phyloP scores from a whole-genome alignment of 1,140 invertebrate genomes.

The Prorops nasuta region DNA sequence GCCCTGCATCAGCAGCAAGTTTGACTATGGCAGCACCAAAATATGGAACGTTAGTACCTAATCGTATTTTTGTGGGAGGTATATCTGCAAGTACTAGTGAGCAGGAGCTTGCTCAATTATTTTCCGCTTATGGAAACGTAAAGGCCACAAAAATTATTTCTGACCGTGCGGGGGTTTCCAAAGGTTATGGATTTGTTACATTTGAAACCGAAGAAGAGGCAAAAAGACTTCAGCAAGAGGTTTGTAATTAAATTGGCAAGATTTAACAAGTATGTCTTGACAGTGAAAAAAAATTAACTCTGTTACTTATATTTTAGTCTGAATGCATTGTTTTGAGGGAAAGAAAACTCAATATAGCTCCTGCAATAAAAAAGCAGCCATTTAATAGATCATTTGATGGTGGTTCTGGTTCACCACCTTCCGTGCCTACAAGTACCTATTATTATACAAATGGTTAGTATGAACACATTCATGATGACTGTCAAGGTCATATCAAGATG shows the following conservation, averaged over 20 bases:
- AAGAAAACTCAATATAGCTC: conserved; percentile 85
- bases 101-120: conserved; percentile 77
- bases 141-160: conserved; percentile 93
- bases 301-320: conserved; percentile 55
- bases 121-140: conserved; percentile 85
- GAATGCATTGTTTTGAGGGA: conserved; percentile 77
- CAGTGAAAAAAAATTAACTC: conserved; percentile 11
- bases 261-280: neutral
- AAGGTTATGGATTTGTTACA: conserved; percentile 94
- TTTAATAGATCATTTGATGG: conserved; percentile 54
- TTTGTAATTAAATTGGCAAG: conserved; percentile 41
- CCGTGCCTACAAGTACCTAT: conserved; percentile 59
- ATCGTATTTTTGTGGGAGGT: conserved; percentile 93
- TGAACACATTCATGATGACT: conserved; percentile 1
- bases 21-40: conserved; percentile 64
- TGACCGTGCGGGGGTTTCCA: conserved; percentile 89
- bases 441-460: conserved; percentile 60
- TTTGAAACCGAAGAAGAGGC: conserved; percentile 92
- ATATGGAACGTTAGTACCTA: conserved; percentile 82
- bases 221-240: conserved; percentile 68
- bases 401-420: conserved; percentile 50
- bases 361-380: conserved; percentile 82
- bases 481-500: too few species aligned
- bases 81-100: conserved; percentile 85
- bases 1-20: conserved; percentile 51